Evolutionary conservation across 2,797 vertebrate genomes (phyloP).

Genomic region (Sebastes nivosus): DNA sequence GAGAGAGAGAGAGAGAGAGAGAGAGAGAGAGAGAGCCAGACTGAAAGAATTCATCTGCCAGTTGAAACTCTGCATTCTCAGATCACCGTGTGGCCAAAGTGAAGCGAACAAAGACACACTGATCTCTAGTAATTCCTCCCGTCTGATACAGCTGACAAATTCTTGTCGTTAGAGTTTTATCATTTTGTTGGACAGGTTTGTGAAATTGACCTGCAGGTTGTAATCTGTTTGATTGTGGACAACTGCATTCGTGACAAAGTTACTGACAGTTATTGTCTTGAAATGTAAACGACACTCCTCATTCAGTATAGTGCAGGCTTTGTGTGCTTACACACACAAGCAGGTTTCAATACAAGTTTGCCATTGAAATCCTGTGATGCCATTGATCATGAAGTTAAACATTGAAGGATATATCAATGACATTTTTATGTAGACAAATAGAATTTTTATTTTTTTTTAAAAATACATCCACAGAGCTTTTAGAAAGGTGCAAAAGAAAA

Average conservation of each 20-base stretch:
- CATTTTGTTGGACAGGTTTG: slow-evolving; percentile 63
- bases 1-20: slow-evolving; percentile 15
- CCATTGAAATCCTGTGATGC: neutral
- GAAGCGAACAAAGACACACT: slow-evolving; percentile 72
- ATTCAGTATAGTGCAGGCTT: neutral
- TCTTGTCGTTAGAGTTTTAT: slow-evolving; percentile 72
- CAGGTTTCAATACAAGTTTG: slow-evolving; percentile 4
- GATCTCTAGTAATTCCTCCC: slow-evolving; percentile 67
- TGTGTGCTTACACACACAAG: neutral
- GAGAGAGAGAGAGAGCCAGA: slow-evolving; percentile 39
- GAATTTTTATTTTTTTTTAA: too few relatives aligned
- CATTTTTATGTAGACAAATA: too few relatives aligned
- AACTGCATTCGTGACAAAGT: slow-evolving; percentile 46
- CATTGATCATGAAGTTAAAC: neutral
- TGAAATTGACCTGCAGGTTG: slow-evolving; percentile 63
- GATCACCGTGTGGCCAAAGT: slow-evolving; percentile 54
- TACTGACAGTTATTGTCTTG: slow-evolving; percentile 62
- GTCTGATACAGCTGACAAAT: slow-evolving; percentile 63
- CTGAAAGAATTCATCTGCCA: slow-evolving; percentile 87
- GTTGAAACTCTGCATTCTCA: slow-evolving; percentile 76
- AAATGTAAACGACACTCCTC: slow-evolving; percentile 20
- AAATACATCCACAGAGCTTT: too few relatives aligned
- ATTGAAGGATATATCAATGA: neutral
- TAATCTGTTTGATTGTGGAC: slow-evolving; percentile 73
- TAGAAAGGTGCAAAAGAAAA: too few relatives aligned